These are phyloP conservation scores for Leuciscus waleckii DNA, from an alignment of 2,797 vertebrate species.

Conservation along the genomic window DNA sequence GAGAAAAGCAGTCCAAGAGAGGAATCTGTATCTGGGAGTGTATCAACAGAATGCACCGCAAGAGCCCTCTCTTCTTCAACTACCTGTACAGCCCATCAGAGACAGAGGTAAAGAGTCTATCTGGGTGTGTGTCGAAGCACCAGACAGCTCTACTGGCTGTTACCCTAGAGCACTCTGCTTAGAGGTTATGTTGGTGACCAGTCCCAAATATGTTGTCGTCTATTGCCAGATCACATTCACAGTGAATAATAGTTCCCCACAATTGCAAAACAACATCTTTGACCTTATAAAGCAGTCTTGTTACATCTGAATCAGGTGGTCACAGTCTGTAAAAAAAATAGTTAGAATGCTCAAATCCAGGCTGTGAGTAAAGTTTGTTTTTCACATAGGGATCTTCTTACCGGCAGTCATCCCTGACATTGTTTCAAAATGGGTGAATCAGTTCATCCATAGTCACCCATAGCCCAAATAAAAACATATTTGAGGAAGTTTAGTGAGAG, in stretches of 20 bases:
- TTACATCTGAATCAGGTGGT: constrained; percentile 25
- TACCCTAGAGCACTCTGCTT: constrained; percentile 49
- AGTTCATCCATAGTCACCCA: constrained; percentile 4
- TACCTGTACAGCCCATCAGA: constrained; percentile 91
- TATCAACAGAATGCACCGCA: constrained; percentile 91
- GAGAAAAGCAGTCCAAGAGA: constrained; percentile 91
- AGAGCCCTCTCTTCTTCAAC: constrained; percentile 95
- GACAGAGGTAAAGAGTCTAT: constrained; percentile 77
- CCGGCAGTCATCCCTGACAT: constrained; percentile 15
- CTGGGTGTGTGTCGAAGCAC: constrained; percentile 22
- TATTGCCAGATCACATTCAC: constrained; percentile 37
- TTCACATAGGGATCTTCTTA: constrained; percentile 2
- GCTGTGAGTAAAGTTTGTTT: constrained; percentile 30
- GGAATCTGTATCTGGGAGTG: constrained; percentile 98
- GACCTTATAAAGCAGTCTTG: constrained; percentile 32
- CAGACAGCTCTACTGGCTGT: constrained; percentile 40
- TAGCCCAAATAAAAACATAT: constrained; percentile 24
- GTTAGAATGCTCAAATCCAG: constrained; percentile 1
- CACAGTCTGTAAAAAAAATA: constrained; percentile 19
- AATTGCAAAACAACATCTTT: constrained; percentile 47
- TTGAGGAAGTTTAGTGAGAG: constrained; percentile 29
- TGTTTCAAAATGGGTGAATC: constrained; percentile 38
- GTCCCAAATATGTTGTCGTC: constrained; percentile 29
- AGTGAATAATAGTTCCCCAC: constrained; percentile 40
- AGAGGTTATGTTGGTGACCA: constrained; percentile 31